Evolutionary conservation across 2,888 invertebrate genomes (phyloP).

Genomic region (Phrixothrix hirtus): DNA sequence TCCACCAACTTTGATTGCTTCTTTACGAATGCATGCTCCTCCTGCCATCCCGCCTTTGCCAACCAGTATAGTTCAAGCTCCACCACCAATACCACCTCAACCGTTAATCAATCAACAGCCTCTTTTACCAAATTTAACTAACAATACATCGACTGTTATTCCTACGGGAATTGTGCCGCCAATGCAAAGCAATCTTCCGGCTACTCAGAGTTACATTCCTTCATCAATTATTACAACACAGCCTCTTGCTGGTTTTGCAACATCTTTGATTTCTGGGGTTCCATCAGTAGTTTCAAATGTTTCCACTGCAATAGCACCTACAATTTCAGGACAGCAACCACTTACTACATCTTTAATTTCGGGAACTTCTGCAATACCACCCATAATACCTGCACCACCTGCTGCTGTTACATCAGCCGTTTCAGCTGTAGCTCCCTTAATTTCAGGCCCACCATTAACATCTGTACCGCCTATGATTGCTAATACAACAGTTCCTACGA

Average conservation of each 20-base stretch:
- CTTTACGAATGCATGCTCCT: slow-evolving; percentile 61
- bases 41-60: slow-evolving; percentile 47
- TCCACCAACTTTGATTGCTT: slow-evolving; percentile 75
- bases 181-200: slow-evolving; percentile 33
- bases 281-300: background rate
- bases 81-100: slow-evolving; percentile 43
- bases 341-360: too few species aligned
- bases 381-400: too few species aligned
- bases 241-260: slow-evolving; percentile 14
- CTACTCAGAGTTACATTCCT: slow-evolving; percentile 24
- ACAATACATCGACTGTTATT: slow-evolving; percentile 24
- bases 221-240: slow-evolving; percentile 10
- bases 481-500: slow-evolving; percentile 4
- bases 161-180: slow-evolving; percentile 40
- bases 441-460: slow-evolving; percentile 4
- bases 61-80: slow-evolving; percentile 48
- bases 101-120: slow-evolving; percentile 51
- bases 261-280: slow-evolving; percentile 15
- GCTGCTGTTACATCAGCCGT: too few species aligned
- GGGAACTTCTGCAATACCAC: too few species aligned
- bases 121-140: slow-evolving; percentile 20
- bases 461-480: slow-evolving; percentile 1
- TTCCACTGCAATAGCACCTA: slow-evolving; percentile 9
- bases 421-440: too few species aligned
- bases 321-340: too few species aligned